Evolutionary conservation across 2,797 vertebrate genomes (phyloP), one percentile per base, ranked within the genome.

Genomic region (Bradypodion pumilum): DNA sequence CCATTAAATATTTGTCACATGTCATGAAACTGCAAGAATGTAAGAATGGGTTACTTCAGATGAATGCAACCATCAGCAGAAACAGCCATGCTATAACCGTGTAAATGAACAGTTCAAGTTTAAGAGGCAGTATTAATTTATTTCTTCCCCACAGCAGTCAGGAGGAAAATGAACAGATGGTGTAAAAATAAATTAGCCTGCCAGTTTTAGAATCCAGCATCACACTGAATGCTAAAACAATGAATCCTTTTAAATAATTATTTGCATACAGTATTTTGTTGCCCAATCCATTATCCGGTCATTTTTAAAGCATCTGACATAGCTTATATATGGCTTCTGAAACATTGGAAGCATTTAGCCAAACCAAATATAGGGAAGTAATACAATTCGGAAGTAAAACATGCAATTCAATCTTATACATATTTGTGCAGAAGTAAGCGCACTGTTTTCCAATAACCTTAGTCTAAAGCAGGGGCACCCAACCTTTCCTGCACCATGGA

Each of bases 141-240:
- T 63, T 49, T 13, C 13, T 5, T 4, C 60, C 62, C 35, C 35
- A 29, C 94, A 94, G 93, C 93, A 94, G 89, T 86, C 85, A 84
- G 85, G 56, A 89, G 87, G 72, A 75, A 78, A 92, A 94, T 89
- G 92, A 93, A 92, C 96, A 96, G 95, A 96, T 95, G 95, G 95
- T 86, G 78, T 90, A 93, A 94, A 95, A 95, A 95, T 88, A 94
- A 95, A 94, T 91, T 93, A 93, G 92, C 94, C 93, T 94, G 88
- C 91, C n/a, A 82, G 91, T 89, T 91, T 92, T 89, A 83, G 92
- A 94, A 94, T 91, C 93, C 85, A 91, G 86, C 89, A 93, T 94
- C 93, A 91, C 95, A 93, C 92, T 93, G 91, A 94, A 94, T 93
- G 93, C 89, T 87, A 94, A 95, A 94, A 84, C 91, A 91, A 92